These are phyloP conservation scores for Sinocyclocheilus anophthalmus DNA, from an alignment of 2,113 vertebrate genomes.

Conservation along the genomic window DNA sequence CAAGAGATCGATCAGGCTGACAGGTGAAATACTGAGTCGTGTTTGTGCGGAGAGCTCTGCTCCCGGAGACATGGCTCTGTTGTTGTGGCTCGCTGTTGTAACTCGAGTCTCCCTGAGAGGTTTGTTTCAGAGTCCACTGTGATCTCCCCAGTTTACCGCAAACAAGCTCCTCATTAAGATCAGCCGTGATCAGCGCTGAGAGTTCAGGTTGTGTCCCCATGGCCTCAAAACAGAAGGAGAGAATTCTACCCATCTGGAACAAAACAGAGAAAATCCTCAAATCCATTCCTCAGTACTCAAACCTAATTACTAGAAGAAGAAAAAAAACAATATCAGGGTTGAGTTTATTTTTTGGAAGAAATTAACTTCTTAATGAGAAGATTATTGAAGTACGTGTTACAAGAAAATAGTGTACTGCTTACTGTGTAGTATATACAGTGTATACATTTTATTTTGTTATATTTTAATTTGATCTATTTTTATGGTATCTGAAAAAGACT, in stretches of 20 bases:
- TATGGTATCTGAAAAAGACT: not conserved
- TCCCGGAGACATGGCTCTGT: constrained; percentile 20
- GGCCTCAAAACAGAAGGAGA: not conserved
- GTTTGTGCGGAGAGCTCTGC: not conserved
- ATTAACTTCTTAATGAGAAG: not conserved
- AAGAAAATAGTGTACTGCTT: no score
- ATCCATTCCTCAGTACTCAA: not conserved
- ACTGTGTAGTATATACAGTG: not conserved
- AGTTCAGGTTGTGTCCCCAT: not conserved
- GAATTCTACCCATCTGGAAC: not conserved
- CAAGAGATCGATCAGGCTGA: constrained; percentile 12
- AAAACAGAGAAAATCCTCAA: not conserved
- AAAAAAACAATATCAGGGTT: not conserved
- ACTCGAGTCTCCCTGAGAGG: constrained; percentile 61
- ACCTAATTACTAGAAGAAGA: not conserved
- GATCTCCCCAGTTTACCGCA: constrained; percentile 8
- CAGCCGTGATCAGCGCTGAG: not conserved
- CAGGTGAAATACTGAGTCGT: constrained; percentile 24
- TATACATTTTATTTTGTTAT: not conserved
- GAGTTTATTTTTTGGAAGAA: not conserved
- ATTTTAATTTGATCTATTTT: not conserved
- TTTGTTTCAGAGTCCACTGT: constrained; percentile 22
- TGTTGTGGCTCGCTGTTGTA: constrained; percentile 59
- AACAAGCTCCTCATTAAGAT: constrained; percentile 36
- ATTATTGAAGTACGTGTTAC: no score